phyloP scores from a whole-genome alignment of 1,140 invertebrate species.

The Radopholus similis region DNA sequence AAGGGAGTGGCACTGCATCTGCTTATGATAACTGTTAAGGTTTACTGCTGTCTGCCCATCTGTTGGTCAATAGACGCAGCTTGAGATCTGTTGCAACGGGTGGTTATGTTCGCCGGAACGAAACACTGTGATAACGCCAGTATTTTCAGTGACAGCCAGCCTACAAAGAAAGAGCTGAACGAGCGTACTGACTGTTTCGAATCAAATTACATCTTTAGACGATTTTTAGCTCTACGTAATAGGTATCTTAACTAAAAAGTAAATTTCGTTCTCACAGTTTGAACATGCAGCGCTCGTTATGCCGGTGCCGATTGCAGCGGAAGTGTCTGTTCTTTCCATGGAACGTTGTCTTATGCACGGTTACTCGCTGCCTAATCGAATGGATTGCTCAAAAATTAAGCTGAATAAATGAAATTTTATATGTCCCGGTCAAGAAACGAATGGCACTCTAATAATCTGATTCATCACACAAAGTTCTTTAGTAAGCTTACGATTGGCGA shows the following conservation, averaged over 20 bases:
- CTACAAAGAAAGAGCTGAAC: background rate
- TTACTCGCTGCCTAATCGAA: slow-evolving; percentile 13
- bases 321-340: slow-evolving; percentile 19
- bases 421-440: no score
- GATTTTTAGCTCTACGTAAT: background rate
- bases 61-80: slow-evolving; percentile 19
- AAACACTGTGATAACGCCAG: slow-evolving; percentile 10
- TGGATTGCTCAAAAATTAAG: no score
- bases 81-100: slow-evolving; percentile 20
- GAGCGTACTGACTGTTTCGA: background rate
- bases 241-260: background rate
- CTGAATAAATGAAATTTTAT: no score
- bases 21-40: no score
- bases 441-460: background rate
- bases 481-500: background rate
- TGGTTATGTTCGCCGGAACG: slow-evolving; percentile 18
- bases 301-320: slow-evolving; percentile 20
- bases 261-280: slow-evolving; percentile 1
- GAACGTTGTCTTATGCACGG: slow-evolving; percentile 16
- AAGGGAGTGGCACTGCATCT: no score
- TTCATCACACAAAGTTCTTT: background rate
- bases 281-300: slow-evolving; percentile 20
- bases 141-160: slow-evolving; percentile 15
- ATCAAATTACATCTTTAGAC: background rate
- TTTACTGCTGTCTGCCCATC: no score